Base-by-base conservation (phyloP, 2,888 invertebrate species). In the Leucoptera coffeella region DNA sequence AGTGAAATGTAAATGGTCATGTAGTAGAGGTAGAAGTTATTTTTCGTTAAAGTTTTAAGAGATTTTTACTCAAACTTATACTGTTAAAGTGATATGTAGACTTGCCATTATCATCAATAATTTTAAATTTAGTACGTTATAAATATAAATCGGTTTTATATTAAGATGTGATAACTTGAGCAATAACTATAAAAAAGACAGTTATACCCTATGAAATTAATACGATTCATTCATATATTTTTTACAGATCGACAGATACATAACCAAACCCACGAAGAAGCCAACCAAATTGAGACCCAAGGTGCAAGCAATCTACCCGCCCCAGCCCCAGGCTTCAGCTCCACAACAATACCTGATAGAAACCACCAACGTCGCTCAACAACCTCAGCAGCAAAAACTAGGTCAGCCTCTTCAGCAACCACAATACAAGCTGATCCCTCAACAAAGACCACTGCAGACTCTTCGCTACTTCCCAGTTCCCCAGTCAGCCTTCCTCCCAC, bases 271-370 rank as follows among this genome's bases (percentile, higher is more conserved):
- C 6, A 56, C 45, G 30, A 67, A 69, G 38, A 67, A 67, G 33
- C 43, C 56, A 4, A 51, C 60, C 2, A 69, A 69, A 36, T 47
- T 54, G 2, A 57, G 59, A 3, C 45, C 60, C 3, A 69, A 69
- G 37, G 47, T 45, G 4, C 56, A 17, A 17, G 17, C 52, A 35
- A 33, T 49, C 4, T 30, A 35, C 19, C 45, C 51, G 14, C 45
- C 56, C 10, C 59, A 55, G 32, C 35, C 55, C 2, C 40, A 59
- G 8, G 35, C 49, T 7, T 35, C 50, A 7, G 61, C 62, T 14
- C 72, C 72, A 15, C 69, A 72, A 29, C 72, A 72, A 34, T 72
- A 71, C 34, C 38, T 71, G 12, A 72, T 72, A 12, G 72, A 72
- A 40, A 72, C 72, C 1, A 71, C 72, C 1, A 69, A 69, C 29